phyloP scores from a whole-genome alignment of 2,888 invertebrate species.

The Acrobasis consociella region DNA sequence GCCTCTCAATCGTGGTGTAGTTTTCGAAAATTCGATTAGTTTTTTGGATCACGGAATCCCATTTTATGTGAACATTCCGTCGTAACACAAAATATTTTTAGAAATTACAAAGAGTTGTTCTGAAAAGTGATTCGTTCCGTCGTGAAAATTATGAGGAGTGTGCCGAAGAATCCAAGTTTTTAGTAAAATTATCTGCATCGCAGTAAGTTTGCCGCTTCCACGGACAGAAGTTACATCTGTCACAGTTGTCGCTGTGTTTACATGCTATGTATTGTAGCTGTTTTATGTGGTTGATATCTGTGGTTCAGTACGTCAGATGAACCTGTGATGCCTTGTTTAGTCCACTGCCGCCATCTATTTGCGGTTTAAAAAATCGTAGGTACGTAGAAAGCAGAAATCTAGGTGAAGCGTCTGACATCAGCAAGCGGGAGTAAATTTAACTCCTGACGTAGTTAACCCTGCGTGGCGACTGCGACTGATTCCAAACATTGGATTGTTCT shows the following conservation, averaged over 20 bases:
- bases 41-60: constrained; percentile 6
- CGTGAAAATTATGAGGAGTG: constrained; percentile 19
- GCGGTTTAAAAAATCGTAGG: constrained; percentile 54
- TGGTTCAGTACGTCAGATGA: not conserved
- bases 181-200: constrained; percentile 3
- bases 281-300: not conserved
- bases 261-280: not conserved
- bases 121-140: constrained; percentile 21
- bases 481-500: constrained; percentile 63
- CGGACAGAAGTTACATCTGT: not conserved
- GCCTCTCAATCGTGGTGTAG: not conserved
- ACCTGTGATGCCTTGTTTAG: constrained; percentile 47
- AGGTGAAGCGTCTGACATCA: constrained; percentile 81
- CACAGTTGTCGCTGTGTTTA: constrained; percentile 14
- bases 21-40: not conserved
- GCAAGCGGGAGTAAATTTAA: constrained; percentile 76
- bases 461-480: constrained; percentile 50
- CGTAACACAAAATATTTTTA: constrained; percentile 21
- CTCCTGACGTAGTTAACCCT: constrained; percentile 71
- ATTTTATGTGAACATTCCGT: constrained; percentile 19
- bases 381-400: constrained; percentile 67
- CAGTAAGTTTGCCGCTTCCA: constrained; percentile 13
- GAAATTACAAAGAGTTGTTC: constrained; percentile 21
- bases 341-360: constrained; percentile 70
- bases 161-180: constrained; percentile 1